phyloP scores from a whole-genome alignment of 2,888 invertebrate species.

The Drosophila nr. medialis region DNA sequence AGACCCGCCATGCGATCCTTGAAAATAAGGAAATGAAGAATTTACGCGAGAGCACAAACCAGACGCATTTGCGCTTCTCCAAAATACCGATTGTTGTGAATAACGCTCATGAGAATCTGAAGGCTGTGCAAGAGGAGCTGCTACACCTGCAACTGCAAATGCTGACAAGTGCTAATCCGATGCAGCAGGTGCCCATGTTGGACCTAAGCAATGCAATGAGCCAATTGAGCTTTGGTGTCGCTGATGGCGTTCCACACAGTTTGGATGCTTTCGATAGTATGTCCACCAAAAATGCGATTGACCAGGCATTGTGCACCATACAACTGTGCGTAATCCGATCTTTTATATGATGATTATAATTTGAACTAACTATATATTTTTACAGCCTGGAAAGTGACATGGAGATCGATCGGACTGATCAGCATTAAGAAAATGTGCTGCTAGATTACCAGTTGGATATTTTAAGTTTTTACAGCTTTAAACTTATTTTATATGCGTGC shows the following conservation, averaged over 20 bases:
- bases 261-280: constrained; percentile 38
- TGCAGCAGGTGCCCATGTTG: constrained; percentile 2
- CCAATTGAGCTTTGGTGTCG: constrained; percentile 23
- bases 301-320: constrained; percentile 29
- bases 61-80: constrained; percentile 39
- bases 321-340: constrained; percentile 38
- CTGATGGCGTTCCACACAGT: not conserved
- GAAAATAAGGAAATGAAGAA: constrained; percentile 4
- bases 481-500: not conserved
- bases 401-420: constrained; percentile 35
- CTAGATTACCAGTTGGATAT: not conserved
- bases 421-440: not conserved
- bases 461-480: constrained; percentile 4
- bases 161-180: constrained; percentile 15
- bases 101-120: constrained; percentile 19
- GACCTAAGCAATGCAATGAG: constrained; percentile 41
- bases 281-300: constrained; percentile 35
- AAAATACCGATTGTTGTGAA: constrained; percentile 20
- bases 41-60: constrained; percentile 29
- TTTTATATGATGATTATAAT: not conserved
- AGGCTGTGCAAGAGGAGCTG: constrained; percentile 27
- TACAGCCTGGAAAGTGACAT: constrained; percentile 48
- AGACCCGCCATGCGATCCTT: constrained; percentile 7
- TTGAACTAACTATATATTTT: constrained; percentile 12
- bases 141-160: constrained; percentile 37